Evolutionary conservation across 2,113 vertebrate genomes (phyloP).

Genomic region (Raja brachyura): DNA sequence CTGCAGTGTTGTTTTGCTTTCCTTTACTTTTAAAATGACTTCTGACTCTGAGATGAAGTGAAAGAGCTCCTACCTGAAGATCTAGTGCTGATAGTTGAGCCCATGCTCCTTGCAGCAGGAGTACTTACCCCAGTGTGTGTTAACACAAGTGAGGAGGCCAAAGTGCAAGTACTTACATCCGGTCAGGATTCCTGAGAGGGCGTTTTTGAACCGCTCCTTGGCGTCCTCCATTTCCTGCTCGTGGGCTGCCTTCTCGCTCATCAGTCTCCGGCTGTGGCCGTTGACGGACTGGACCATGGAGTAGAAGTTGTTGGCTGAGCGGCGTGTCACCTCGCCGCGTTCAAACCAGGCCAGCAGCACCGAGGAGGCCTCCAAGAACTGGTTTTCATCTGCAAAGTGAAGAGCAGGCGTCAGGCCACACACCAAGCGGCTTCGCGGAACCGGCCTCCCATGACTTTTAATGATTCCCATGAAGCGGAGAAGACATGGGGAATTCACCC

Average conservation of each 20-base stretch:
- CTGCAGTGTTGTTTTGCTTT: too few species aligned
- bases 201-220: conserved; percentile 77
- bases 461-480: background rate
- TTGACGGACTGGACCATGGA: conserved; percentile 83
- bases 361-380: conserved; percentile 77
- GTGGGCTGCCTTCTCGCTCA: conserved; percentile 75
- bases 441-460: too few species aligned
- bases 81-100: conserved; percentile 16
- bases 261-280: conserved; percentile 75
- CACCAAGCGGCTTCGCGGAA: background rate
- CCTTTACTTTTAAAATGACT: background rate
- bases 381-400: conserved; percentile 71
- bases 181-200: conserved; percentile 73
- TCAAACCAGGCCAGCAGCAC: conserved; percentile 79
- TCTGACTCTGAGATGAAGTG: background rate
- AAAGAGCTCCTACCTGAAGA: conserved; percentile 34
- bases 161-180: conserved; percentile 70
- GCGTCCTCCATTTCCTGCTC: conserved; percentile 79
- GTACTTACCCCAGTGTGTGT: background rate
- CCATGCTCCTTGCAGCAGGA: conserved; percentile 11
- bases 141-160: background rate
- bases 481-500: too few species aligned
- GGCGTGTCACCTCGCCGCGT: conserved; percentile 76
- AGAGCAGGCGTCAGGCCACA: background rate
- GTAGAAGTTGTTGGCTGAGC: conserved; percentile 80